Conservation (phyloP, 2,797 vertebrate genomes). For the Valencia hispanica region DNA sequence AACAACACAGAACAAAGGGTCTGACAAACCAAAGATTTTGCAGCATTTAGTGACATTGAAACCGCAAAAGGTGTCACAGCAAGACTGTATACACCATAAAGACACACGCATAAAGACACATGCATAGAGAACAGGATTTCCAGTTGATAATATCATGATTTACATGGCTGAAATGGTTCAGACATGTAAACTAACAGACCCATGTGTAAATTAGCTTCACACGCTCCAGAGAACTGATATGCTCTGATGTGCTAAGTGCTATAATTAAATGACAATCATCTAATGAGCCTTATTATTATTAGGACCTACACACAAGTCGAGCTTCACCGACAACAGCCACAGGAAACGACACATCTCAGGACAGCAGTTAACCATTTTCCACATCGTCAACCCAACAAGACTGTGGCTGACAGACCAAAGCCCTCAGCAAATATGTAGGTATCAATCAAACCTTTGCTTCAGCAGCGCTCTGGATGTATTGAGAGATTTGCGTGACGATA, state of each 20-base stretch:
- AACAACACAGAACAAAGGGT: neutral
- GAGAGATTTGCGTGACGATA: constrained; percentile 53
- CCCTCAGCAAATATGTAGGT: constrained; percentile 15
- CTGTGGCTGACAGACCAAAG: constrained; percentile 25
- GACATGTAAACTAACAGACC: constrained; percentile 54
- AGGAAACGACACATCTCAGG: neutral
- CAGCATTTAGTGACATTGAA: neutral
- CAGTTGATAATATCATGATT: constrained; percentile 42
- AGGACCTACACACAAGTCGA: neutral
- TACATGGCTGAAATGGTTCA: constrained; percentile 31
- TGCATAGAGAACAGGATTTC: constrained; percentile 27
- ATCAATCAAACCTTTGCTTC: constrained; percentile 49
- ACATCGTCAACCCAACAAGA: constrained; percentile 7
- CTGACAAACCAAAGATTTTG: neutral
- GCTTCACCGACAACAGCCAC: neutral
- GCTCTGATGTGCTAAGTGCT: constrained; percentile 12
- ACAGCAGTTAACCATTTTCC: constrained; percentile 7
- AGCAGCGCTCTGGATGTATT: constrained; percentile 25
- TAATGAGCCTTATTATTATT: constrained; percentile 34
- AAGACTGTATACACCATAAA: constrained; percentile 10
- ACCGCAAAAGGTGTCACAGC: neutral
- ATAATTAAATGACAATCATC: constrained; percentile 41
- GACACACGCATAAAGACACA: too few relatives aligned
- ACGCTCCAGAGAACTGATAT: constrained; percentile 28
- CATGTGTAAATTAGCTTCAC: constrained; percentile 35